A percentile compares a stretch with the other conserved stretches of the same genome.
Evolutionary conservation across 2,888 invertebrate genomes (phyloP).

Genomic region (Troides aeacus): DNA sequence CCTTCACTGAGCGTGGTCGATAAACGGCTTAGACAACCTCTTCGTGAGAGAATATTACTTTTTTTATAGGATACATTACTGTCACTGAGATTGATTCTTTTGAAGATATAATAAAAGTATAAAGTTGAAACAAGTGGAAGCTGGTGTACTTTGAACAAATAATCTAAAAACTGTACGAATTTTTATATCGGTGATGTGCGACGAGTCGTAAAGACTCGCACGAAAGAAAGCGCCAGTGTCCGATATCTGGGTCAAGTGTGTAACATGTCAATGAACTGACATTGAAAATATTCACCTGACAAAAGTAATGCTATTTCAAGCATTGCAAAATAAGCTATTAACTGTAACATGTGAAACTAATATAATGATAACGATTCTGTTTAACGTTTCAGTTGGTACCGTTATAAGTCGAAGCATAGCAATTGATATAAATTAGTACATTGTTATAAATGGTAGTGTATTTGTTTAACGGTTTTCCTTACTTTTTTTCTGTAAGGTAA

Average conservation of each 20-base stretch:
- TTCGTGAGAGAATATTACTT: no score
- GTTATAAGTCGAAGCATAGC: conserved; percentile 19
- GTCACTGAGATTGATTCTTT: no score
- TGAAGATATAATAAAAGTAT: no score
- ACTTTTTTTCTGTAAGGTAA: neutral
- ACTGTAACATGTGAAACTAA: neutral
- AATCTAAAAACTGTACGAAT: conserved; percentile 6
- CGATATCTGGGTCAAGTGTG: conserved; percentile 70
- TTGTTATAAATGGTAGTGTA: neutral
- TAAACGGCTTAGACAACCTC: no score
- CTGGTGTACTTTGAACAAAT: neutral
- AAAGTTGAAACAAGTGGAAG: no score
- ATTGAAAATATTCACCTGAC: conserved; percentile 45
- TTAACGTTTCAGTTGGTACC: conserved; percentile 2
- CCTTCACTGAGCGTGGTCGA: no score
- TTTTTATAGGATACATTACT: no score
- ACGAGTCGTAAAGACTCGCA: conserved; percentile 63
- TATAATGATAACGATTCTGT: neutral
- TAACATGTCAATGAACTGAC: conserved; percentile 71
- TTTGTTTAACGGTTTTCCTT: neutral
- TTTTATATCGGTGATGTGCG: conserved; percentile 53
- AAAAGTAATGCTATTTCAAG: conserved; percentile 14
- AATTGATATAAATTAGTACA: conserved; percentile 23
- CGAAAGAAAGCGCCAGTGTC: conserved; percentile 72
- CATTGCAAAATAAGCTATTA: conserved; percentile 8